Evolutionary conservation across 2,113 vertebrate genomes (phyloP), one percentile per base, ranked within the genome.

Genomic region (Electrona antarctica): DNA sequence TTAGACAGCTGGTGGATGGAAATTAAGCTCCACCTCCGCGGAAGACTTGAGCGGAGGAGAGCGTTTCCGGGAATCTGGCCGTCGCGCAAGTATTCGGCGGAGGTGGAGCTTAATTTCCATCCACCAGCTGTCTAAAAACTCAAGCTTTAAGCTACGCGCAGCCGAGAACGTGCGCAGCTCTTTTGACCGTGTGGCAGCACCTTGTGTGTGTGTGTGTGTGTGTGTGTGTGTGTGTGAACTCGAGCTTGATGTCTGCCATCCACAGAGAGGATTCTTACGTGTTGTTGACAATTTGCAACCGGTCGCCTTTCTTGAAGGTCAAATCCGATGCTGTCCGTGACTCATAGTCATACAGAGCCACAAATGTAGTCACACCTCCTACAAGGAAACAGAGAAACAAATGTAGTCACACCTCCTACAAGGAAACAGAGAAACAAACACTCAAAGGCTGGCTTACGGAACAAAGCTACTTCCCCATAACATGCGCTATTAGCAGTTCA

Each of bases 341-440:
- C 88, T 98, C 97, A 3, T 98, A 99, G 87, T 99, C 97, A 1
- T 98, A 99, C 73, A 99, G 92, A 7, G 97, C 97, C 81, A 99
- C 96, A 13, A 99, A 99, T 59, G 96, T 98, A 85, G 97, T 99
- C 88, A 98, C 96, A n/a, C 97, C 97, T 12, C 95, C 97, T 99
- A 82, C 67, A 90, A n/a, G n/a, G n/a, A n/a, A n/a, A 99, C 73
- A 99, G 9, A 29, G 9, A 61, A 21, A 61, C 47, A 55, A 8
- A 71, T 59, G 96, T 98, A 85, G 97, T 99, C 88, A 98, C 96
- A n/a, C 97, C 97, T 12, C 95, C 97, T 99, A 82, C 67, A 89
- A 77, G 62, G 9, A 55, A 6, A 45, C 12, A 56, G 9, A 29
- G 9, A 61, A 21, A 61, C 47, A 55, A 8, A 71, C 49, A 28